Evolutionary conservation across 2,888 invertebrate species (phyloP).

Genomic region (Synanthedon myopaeformis): DNA sequence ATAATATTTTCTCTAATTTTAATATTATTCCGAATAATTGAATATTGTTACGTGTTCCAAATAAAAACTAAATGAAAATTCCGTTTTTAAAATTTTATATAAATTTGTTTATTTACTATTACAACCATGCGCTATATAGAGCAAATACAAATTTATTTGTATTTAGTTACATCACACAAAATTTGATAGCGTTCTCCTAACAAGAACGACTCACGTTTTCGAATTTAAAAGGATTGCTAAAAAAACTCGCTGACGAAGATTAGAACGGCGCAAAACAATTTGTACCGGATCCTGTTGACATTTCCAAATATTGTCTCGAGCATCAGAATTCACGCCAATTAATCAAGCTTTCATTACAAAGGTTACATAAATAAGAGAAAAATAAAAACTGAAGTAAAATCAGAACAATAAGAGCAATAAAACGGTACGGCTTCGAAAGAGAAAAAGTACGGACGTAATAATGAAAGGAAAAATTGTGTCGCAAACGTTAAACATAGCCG

Average conservation of each 20-base stretch:
- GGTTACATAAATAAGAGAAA: constrained; percentile 1
- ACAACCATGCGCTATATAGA: no score
- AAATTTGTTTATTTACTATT: no score
- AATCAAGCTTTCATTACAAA: neutral
- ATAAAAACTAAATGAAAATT: no score
- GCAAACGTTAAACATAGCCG: constrained; percentile 23
- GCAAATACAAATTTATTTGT: no score
- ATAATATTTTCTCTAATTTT: no score
- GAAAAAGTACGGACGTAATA: constrained; percentile 11
- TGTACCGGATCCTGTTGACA: neutral
- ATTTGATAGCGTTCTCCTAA: no score
- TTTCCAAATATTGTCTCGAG: neutral
- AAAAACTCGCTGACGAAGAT: neutral
- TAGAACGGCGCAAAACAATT: neutral
- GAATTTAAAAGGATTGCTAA: no score
- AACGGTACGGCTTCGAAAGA: constrained; percentile 9
- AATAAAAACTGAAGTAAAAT: constrained; percentile 6
- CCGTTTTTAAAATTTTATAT: no score
- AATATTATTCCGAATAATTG: no score
- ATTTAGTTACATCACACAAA: no score
- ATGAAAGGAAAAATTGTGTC: constrained; percentile 23
- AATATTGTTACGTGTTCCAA: no score
- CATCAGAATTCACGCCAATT: neutral
- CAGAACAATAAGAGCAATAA: constrained; percentile 20
- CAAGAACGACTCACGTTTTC: no score